Percentiles rank a stretch among this genome's conserved stretches.
Conservation (phyloP, 1,140 invertebrate species). For the Atta colombica region DNA sequence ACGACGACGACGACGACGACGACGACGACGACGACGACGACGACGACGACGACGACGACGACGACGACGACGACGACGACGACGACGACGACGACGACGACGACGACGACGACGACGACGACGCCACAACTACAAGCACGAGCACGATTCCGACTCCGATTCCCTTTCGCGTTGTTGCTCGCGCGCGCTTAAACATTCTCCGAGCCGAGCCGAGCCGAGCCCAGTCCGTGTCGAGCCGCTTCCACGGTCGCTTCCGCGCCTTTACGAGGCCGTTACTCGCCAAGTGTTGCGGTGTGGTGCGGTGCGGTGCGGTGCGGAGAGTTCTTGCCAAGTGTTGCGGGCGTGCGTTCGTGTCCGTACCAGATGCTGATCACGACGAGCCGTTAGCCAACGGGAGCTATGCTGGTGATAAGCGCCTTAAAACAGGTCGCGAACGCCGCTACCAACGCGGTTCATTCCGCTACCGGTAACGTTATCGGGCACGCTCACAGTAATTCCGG, state of each 20-base stretch:
- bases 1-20: no score
- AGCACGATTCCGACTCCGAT: background rate
- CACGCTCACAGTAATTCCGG: slow-evolving; percentile 78
- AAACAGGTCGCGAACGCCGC: slow-evolving; percentile 83
- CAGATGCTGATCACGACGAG: background rate
- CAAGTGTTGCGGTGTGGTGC: background rate
- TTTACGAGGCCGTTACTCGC: background rate
- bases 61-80: no score
- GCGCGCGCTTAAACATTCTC: slow-evolving; percentile 61
- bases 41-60: no score
- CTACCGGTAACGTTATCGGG: slow-evolving; percentile 75
- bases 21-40: no score
- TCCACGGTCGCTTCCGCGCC: background rate
- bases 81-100: background rate
- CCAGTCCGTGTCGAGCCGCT: slow-evolving; percentile 34
- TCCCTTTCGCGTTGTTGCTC: slow-evolving; percentile 67
- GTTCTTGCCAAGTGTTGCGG: background rate
- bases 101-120: slow-evolving; percentile 8
- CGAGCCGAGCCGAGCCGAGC: slow-evolving; percentile 8
- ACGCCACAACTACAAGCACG: background rate
- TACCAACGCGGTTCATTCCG: slow-evolving; percentile 82
- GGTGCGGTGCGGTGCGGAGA: background rate
- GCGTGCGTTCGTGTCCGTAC: background rate
- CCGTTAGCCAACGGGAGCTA: slow-evolving; percentile 55
- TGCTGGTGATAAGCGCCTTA: slow-evolving; percentile 83